phyloP scores from a whole-genome alignment of 35 echinoderm and acorn worm genomes.

The Amphiura filiformis region DNA sequence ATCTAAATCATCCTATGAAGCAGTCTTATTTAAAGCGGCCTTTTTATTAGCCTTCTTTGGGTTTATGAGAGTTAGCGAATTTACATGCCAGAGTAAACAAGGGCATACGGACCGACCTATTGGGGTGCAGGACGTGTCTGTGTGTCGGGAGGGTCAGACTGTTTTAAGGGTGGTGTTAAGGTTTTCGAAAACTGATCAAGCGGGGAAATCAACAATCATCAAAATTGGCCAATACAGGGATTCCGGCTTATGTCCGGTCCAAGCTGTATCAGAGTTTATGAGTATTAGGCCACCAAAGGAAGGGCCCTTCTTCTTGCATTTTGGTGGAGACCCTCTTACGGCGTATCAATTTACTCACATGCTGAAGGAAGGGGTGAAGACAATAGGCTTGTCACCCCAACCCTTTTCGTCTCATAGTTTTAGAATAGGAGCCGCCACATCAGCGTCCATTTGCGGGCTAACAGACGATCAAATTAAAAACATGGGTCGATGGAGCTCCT shows the following conservation, averaged over 20 bases:
- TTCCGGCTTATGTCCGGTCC: not conserved
- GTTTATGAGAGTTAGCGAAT: slow-evolving; percentile 8
- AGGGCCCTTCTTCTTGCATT: not conserved
- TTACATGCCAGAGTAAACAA: not conserved
- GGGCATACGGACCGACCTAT: not conserved
- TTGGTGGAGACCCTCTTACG: not conserved
- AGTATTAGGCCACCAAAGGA: not conserved
- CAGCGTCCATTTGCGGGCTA: not conserved
- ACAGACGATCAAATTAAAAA: slow-evolving; percentile 15
- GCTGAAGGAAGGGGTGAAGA: not conserved
- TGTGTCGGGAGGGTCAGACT: not conserved
- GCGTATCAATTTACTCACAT: not conserved
- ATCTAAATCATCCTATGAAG: not conserved
- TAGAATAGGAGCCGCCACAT: slow-evolving; percentile 21
- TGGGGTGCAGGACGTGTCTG: not conserved
- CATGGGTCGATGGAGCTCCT: slow-evolving; percentile 21
- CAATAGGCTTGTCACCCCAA: not conserved
- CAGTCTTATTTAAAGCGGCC: not conserved
- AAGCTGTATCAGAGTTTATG: not conserved
- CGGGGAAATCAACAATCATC: not conserved
- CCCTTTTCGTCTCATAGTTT: slow-evolving; percentile 20
- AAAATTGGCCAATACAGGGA: not conserved
- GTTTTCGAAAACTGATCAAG: not conserved
- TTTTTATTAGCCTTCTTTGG: not conserved
- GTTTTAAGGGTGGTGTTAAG: not conserved